phyloP scores from a whole-genome alignment of 2,797 vertebrate genomes.

The Threskiornis aethiopicus region DNA sequence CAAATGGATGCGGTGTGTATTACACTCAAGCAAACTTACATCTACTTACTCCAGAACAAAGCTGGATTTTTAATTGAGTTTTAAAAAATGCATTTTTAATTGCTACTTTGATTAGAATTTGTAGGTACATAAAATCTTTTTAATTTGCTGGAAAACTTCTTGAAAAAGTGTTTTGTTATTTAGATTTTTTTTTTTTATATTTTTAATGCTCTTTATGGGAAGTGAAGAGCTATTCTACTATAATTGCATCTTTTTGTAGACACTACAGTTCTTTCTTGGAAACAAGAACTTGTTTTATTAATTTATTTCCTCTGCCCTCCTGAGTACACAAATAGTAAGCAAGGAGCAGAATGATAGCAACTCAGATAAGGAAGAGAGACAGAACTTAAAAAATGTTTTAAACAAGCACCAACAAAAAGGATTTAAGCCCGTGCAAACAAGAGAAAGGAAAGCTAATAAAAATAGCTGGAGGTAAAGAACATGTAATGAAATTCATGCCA shows the following conservation, averaged over 20 bases:
- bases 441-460: neutral
- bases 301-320: constrained; percentile 69
- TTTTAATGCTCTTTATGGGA: constrained; percentile 44
- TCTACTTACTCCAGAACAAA: neutral
- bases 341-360: neutral
- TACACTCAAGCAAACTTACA: neutral
- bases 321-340: constrained; percentile 67
- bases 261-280: constrained; percentile 58
- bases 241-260: constrained; percentile 46
- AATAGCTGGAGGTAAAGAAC: neutral
- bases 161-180: neutral
- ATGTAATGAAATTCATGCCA: neutral
- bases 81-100: neutral
- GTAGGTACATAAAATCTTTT: neutral
- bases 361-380: neutral
- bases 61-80: neutral
- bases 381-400: neutral
- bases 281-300: constrained; percentile 72
- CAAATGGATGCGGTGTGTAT: neutral
- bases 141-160: constrained; percentile 37
- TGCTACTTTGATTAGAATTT: neutral
- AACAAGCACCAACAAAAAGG: neutral
- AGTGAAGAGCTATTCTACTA: constrained; percentile 49
- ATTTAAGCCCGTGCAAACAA: neutral
- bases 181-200: neutral